phyloP scores from a whole-genome alignment of 2,113 vertebrate genomes.

The Chascanopsetta lugubris region DNA sequence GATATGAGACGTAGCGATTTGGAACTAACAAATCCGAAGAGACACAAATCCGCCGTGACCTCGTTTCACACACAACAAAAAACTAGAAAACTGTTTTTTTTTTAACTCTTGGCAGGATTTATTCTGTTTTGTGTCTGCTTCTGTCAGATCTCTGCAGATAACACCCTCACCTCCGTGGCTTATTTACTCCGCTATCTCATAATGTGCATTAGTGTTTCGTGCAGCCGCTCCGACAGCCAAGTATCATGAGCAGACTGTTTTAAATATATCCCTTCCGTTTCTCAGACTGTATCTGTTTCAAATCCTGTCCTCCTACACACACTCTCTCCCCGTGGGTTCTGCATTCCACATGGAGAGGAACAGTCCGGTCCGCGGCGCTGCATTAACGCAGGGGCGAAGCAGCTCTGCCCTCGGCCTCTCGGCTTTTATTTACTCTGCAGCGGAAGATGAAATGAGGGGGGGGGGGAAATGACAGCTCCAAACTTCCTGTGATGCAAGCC shows the following conservation, averaged over 20 bases:
- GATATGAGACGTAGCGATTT: constrained; percentile 11
- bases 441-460: constrained; percentile 52
- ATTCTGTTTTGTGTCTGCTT: constrained; percentile 40
- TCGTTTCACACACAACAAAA: constrained; percentile 7
- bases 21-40: background rate
- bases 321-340: constrained; percentile 58
- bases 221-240: constrained; percentile 9
- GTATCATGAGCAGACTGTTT: constrained; percentile 35
- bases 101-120: constrained; percentile 20
- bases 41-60: constrained; percentile 12
- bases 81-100: background rate
- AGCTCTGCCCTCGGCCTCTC: constrained; percentile 52
- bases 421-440: constrained; percentile 58
- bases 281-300: constrained; percentile 40
- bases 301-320: constrained; percentile 52
- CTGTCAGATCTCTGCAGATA: constrained; percentile 38
- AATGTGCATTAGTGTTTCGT: constrained; percentile 7
- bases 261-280: constrained; percentile 58
- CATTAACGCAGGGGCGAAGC: constrained; percentile 44
- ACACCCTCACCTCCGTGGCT: background rate
- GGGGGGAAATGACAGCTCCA: constrained; percentile 37
- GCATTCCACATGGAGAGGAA: constrained; percentile 64
- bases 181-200: constrained; percentile 26
- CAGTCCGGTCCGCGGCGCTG: constrained; percentile 47
- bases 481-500: constrained; percentile 62